Evolutionary conservation across 2,797 vertebrate genomes (phyloP), one percentile per base, ranked within the genome.

Genomic region (Molossus alvarezi): DNA sequence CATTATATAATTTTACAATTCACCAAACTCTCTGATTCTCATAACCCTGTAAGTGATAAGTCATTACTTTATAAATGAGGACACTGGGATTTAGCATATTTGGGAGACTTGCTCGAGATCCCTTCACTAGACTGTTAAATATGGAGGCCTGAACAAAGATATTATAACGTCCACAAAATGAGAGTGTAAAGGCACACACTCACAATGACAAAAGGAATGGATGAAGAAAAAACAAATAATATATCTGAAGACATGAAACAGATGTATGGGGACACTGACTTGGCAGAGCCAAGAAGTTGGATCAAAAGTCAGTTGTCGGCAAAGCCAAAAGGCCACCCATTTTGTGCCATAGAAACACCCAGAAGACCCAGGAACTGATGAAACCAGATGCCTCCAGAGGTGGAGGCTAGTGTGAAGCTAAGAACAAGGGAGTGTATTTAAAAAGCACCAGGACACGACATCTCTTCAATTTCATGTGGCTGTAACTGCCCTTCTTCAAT

Each of bases 11-110:
- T 82, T 92, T 93, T 82, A 87, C 29, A 48, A 60, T 75, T 75
- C 25, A 83, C 48, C 48, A 77, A 71, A 37, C 25, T 55, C 48
- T 82, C 29, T 84, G 77, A 84, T 91, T 91, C 84, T 91, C 21
- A n/a, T 33, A 73, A 37, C 20, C 37, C 23, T 80, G 12, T 79
- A 73, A 64, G 13, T 8, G 0, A 65, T 64, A 91, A 88, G 33
- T 64, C 60, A 64, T 41, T 80, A 45, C 69, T 84, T 69, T 29
- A 69, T 21, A 18, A 57, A 75, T 62, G 33, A 92, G 17, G 75
- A 86, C 20, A 55, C 58, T 85, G 72, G 33, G 6, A 95, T 48
- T 67, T 88, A 89, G 45, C 60, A 29, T 62, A 37, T 84, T 85
- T 41, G 33, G n/a, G 17, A 96, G 41, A 48, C 23, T 94, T 84